Percentiles rank a stretch among this genome's conserved stretches.
Conservation (phyloP, 2,888 invertebrate species). For the Sphaerophoria taeniata region DNA sequence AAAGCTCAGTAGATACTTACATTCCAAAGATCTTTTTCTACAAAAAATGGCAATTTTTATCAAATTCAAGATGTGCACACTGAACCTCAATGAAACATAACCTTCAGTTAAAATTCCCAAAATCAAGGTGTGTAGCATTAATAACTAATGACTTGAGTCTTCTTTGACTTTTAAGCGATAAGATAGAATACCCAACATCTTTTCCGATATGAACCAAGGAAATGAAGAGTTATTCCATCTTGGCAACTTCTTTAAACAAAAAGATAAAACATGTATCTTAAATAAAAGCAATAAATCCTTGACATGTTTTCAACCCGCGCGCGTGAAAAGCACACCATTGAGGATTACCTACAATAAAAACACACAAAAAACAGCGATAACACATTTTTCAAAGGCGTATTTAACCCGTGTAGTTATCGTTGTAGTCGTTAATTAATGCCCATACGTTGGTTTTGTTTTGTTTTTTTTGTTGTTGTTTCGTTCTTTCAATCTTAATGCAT, state of each 20-base stretch:
- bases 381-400: conserved; percentile 4
- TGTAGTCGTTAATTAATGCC: conserved; percentile 17
- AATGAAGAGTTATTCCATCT: too few relatives aligned
- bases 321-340: conserved; percentile 28
- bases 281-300: conserved; percentile 34
- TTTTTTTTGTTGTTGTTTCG: too few relatives aligned
- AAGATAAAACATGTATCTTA: too few relatives aligned
- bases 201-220: background rate
- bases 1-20: too few relatives aligned
- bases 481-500: conserved; percentile 25
- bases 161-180: background rate
- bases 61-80: background rate
- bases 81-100: background rate
- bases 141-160: conserved; percentile 5
- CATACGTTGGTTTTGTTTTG: too few relatives aligned
- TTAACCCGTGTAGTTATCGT: background rate
- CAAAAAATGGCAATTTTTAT: too few relatives aligned
- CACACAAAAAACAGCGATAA: conserved; percentile 1
- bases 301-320: conserved; percentile 17
- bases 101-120: background rate
- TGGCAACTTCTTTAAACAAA: too few relatives aligned
- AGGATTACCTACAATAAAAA: background rate
- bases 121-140: background rate
- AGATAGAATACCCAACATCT: background rate
- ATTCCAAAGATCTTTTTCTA: too few relatives aligned